These are phyloP conservation scores for Oceanodroma leucorhoa DNA, from an alignment of 2,797 vertebrate species.

Conservation along the genomic window DNA sequence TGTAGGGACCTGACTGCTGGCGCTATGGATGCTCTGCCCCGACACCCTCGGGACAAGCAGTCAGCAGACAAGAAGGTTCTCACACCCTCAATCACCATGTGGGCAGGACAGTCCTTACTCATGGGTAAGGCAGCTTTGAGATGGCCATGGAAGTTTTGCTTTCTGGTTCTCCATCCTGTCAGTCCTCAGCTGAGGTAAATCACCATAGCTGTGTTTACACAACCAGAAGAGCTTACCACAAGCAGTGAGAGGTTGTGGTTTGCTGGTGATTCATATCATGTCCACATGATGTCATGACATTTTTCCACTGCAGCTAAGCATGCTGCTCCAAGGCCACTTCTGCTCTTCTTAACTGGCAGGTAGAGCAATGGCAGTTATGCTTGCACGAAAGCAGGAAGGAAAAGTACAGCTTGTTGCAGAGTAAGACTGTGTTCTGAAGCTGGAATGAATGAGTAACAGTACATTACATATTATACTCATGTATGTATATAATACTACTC, in stretches of 20 bases:
- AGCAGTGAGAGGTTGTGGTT: background rate
- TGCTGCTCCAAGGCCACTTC: background rate
- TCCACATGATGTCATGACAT: background rate
- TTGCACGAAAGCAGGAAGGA: background rate
- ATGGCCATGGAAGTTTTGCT: background rate
- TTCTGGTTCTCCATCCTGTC: background rate
- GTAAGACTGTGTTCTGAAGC: background rate
- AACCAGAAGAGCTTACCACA: background rate
- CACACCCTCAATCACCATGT: background rate
- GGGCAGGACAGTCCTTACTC: background rate
- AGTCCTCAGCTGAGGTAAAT: background rate
- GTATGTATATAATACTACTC: background rate
- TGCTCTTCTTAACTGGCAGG: background rate
- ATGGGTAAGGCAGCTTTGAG: background rate
- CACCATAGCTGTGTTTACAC: background rate
- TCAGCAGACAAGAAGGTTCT: background rate
- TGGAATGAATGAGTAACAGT: background rate
- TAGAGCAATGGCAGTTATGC: background rate
- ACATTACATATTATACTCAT: background rate
- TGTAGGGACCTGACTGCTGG: background rate
- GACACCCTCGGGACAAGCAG: rapidly evolving
- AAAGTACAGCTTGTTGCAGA: background rate
- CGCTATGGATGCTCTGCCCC: background rate
- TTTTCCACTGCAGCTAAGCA: background rate
- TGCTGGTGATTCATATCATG: background rate